These are phyloP conservation scores for Volucella inflata DNA, from an alignment of 2,888 invertebrate species.

Conservation along the genomic window DNA sequence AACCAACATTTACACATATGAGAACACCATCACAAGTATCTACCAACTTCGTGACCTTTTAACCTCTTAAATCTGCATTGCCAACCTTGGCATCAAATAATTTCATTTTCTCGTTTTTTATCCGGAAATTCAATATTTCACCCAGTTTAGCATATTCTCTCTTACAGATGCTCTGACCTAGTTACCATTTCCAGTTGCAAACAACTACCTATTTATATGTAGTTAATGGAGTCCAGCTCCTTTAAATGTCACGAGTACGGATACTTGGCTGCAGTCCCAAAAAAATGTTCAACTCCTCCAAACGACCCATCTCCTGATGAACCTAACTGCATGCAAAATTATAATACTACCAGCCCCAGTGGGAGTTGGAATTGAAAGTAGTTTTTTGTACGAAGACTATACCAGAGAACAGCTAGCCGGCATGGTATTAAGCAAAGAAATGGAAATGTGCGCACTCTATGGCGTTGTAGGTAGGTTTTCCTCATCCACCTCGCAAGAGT, in stretches of 20 bases:
- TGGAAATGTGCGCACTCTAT: background rate
- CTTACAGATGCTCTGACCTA: conserved; percentile 45
- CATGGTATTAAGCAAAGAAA: background rate
- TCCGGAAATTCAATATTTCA: conserved; percentile 30
- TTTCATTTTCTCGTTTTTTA: conserved; percentile 24
- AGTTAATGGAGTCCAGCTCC: background rate
- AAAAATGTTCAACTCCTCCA: conserved; percentile 4
- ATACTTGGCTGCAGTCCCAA: conserved; percentile 44
- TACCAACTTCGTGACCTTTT: background rate
- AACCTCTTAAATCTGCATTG: conserved; percentile 19
- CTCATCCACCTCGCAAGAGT: background rate
- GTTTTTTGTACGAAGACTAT: conserved; percentile 15
- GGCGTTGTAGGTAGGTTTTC: background rate
- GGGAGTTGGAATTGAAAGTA: conserved; percentile 8
- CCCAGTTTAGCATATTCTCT: background rate
- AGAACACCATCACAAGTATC: background rate
- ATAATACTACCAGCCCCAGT: conserved; percentile 10
- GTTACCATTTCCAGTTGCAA: conserved; percentile 24
- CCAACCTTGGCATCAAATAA: conserved; percentile 56
- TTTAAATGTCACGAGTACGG: conserved; percentile 1
- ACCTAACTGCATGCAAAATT: conserved; percentile 1
- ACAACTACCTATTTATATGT: background rate
- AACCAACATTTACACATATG: conserved; percentile 8
- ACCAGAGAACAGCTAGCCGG: conserved; percentile 1
- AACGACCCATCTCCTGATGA: conserved; percentile 30